Conservation (phyloP, 2,888 invertebrate genomes). For the Neoascia interrupta region DNA sequence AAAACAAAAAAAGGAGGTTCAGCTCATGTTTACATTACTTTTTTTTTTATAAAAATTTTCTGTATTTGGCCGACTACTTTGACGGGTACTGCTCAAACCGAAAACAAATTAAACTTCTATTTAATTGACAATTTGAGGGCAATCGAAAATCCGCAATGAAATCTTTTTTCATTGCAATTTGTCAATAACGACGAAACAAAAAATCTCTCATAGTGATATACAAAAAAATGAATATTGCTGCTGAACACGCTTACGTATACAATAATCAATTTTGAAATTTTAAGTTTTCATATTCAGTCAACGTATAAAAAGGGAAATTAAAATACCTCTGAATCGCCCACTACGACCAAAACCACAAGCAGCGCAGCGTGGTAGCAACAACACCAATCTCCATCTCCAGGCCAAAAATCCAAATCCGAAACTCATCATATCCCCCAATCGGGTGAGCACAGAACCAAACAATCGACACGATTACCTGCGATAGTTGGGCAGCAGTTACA, state of each 20-base stretch:
- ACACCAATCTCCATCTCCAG: conserved; percentile 26
- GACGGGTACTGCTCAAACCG: too few species aligned
- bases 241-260: neutral
- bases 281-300: conserved; percentile 66
- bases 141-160: conserved; percentile 8
- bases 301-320: conserved; percentile 67
- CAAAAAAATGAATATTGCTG: neutral
- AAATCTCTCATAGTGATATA: neutral
- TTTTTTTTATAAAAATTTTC: too few species aligned
- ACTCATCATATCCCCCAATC: conserved; percentile 66
- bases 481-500: conserved; percentile 55
- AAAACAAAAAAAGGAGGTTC: too few species aligned
- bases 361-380: conserved; percentile 3
- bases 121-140: conserved; percentile 29
- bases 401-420: conserved; percentile 64
- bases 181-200: conserved; percentile 29
- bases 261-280: conserved; percentile 42
- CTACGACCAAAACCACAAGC: neutral
- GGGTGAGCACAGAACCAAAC: conserved; percentile 36
- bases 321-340: conserved; percentile 54
- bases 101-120: too few species aligned
- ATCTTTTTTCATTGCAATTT: conserved; percentile 14
- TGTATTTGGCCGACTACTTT: too few species aligned
- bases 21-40: too few species aligned
- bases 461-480: conserved; percentile 64